Evolutionary conservation across 2,888 invertebrate species (phyloP), one percentile per base, ranked within the genome.

Genomic region (Drosophila cracens): DNA sequence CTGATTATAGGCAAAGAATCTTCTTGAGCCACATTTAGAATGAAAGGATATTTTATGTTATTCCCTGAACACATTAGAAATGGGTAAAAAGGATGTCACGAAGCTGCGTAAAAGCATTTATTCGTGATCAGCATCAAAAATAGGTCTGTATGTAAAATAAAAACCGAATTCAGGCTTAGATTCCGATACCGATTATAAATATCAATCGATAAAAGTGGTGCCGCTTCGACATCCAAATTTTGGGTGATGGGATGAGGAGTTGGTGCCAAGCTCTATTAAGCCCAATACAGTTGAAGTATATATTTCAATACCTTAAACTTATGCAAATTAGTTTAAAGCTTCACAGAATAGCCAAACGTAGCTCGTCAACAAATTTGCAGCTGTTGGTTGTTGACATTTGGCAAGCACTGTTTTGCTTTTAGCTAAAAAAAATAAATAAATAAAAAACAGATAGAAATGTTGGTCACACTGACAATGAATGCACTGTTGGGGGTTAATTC

Each of bases 391-490:
- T 48, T 74, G 48, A 36, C 29, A 18, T 48, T 74, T 49, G 33
- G 18, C 43, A 62, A 74, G 48, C 58, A 38, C 57, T 43, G 46
- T 33, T 52, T 40, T 49, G 43, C 34, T 16, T 27, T 51, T 65
- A 16, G 18, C 18, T 21, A 18, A 4, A 10, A 27, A 33, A 7
- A 13, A 21, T 21, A 51, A 2, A n/a, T 11, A 34, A 29, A 29
- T 4, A 18, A 36, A 13, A 21, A 18, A 11, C 5, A 36, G 4
- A 27, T 21, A n/a, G 11, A 58, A 48, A 48, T 4, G 11, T n/a
- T 66, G 65, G 46, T 52, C 53, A 38, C 57, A 73, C 21, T 69
- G 53, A 13, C n/a, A 71, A 76, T 61, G n/a, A 70, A 73, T 64
- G 52, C 40, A 34, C 11, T 36, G 31, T 48, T 21, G 27, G 18